A percentile compares a stretch with the other conserved stretches of the same genome.
phyloP scores from a whole-genome alignment of 2,888 invertebrate species.

The Drosophila vallismaia region DNA sequence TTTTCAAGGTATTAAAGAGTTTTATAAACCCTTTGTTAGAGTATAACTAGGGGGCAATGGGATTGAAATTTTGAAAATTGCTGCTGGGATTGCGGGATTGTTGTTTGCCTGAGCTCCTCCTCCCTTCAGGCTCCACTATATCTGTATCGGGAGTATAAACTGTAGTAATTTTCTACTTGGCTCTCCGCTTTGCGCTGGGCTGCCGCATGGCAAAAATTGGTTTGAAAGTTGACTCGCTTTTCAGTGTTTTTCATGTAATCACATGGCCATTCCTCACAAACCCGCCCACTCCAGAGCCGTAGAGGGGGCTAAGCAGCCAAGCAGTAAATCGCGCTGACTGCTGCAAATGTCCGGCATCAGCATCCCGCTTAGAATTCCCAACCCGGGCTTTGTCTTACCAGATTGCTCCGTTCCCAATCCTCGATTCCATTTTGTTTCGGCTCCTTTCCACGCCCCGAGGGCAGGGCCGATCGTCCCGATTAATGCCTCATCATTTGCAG shows the following conservation, averaged over 20 bases:
- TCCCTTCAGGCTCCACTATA: constrained; percentile 1
- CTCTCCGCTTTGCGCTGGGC: constrained; percentile 27
- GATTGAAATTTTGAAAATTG: constrained; percentile 79
- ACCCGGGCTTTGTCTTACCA: constrained; percentile 30
- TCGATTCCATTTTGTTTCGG: constrained; percentile 27
- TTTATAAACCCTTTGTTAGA: constrained; percentile 2
- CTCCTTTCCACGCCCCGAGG: constrained; percentile 65
- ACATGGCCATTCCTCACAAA: constrained; percentile 38
- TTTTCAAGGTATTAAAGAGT: too few species aligned
- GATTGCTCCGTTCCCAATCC: constrained; percentile 38
- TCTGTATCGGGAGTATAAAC: constrained; percentile 40
- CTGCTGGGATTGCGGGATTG: constrained; percentile 79
- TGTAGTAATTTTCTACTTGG: constrained; percentile 63
- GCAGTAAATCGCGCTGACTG: constrained; percentile 75
- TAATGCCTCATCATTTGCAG: constrained; percentile 71
- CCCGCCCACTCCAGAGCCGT: constrained; percentile 1
- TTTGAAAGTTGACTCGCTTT: constrained; percentile 52
- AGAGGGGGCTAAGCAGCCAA: constrained; percentile 51
- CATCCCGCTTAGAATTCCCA: constrained; percentile 49
- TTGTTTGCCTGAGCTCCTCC: constrained; percentile 31
- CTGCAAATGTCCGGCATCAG: constrained; percentile 43
- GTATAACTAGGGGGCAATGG: constrained; percentile 48
- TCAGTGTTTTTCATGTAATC: constrained; percentile 59
- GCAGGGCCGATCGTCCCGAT: constrained; percentile 59
- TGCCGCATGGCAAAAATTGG: constrained; percentile 62